These are phyloP conservation scores for Ypsolopha sequella DNA, from an alignment of 2,888 invertebrate genomes.

Conservation along the genomic window DNA sequence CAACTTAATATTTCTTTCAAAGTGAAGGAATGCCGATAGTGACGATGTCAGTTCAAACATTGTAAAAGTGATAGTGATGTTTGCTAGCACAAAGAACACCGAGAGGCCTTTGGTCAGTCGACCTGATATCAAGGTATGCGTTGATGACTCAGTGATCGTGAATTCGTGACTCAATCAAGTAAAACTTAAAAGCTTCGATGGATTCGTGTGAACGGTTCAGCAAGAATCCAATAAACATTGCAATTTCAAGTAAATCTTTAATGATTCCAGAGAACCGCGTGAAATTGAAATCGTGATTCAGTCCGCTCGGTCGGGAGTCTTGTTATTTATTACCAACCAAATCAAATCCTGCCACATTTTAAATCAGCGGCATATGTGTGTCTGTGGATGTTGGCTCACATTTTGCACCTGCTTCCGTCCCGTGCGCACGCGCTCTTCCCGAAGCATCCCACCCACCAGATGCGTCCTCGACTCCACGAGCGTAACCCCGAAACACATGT, in stretches of 20 bases:
- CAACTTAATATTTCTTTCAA: too few species aligned
- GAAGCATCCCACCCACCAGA: not conserved
- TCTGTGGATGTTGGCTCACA: slow-evolving; percentile 10
- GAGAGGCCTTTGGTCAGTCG: not conserved
- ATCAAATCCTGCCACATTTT: slow-evolving; percentile 7
- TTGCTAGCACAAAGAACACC: not conserved
- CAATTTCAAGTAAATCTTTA: not conserved
- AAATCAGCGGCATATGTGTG: slow-evolving; percentile 35
- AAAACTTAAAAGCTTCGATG: not conserved
- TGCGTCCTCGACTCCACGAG: not conserved
- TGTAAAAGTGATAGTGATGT: too few species aligned
- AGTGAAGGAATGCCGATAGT: too few species aligned
- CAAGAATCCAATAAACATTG: not conserved
- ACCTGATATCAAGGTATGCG: not conserved
- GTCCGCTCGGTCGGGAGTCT: not conserved
- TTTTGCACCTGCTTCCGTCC: slow-evolving; percentile 63
- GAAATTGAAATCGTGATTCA: not conserved
- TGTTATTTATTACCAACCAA: not conserved
- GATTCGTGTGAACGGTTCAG: not conserved
- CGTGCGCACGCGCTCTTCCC: slow-evolving; percentile 26
- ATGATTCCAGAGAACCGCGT: not conserved
- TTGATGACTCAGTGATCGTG: slow-evolving; percentile 3
- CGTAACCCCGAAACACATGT: slow-evolving; percentile 15
- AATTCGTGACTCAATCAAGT: slow-evolving; percentile 4
- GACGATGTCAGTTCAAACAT: too few species aligned